A percentile compares a stretch with the other conserved stretches of the same genome.
Conservation (phyloP, 2,888 invertebrate genomes). For the Cepaea hortensis region DNA sequence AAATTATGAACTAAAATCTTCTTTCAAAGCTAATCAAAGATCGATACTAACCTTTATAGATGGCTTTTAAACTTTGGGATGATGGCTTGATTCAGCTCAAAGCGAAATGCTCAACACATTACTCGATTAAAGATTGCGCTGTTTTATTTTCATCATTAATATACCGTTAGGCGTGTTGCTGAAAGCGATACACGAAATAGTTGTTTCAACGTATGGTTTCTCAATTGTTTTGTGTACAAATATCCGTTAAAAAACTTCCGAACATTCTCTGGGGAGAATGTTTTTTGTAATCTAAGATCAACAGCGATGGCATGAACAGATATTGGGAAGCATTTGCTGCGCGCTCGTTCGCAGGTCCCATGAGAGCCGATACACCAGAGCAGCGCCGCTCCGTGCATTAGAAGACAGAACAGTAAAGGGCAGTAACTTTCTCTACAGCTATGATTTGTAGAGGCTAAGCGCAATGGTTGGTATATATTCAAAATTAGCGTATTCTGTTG, state of each 20-base stretch:
- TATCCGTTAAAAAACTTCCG: conserved; percentile 17
- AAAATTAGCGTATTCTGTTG: too few species aligned
- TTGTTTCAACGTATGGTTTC: neutral
- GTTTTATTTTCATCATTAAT: neutral
- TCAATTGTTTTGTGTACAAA: conserved; percentile 17
- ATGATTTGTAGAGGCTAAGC: neutral
- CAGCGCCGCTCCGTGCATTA: neutral
- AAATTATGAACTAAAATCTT: neutral
- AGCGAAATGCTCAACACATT: neutral
- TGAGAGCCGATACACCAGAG: conserved; percentile 4
- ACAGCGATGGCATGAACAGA: conserved; percentile 15
- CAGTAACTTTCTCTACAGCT: neutral
- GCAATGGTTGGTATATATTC: too few species aligned
- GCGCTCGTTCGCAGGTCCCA: conserved; percentile 24
- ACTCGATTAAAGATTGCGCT: neutral
- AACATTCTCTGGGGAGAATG: neutral
- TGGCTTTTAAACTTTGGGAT: neutral
- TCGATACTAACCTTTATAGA: conserved; percentile 16
- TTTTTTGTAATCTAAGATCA: conserved; percentile 26
- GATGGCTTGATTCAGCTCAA: neutral
- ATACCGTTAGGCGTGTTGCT: neutral
- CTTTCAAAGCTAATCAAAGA: neutral
- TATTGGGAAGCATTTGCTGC: conserved; percentile 27
- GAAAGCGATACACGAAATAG: neutral
- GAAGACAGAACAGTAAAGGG: neutral